Conservation (phyloP, 2,888 invertebrate species). For the Periphyllus acericola region DNA sequence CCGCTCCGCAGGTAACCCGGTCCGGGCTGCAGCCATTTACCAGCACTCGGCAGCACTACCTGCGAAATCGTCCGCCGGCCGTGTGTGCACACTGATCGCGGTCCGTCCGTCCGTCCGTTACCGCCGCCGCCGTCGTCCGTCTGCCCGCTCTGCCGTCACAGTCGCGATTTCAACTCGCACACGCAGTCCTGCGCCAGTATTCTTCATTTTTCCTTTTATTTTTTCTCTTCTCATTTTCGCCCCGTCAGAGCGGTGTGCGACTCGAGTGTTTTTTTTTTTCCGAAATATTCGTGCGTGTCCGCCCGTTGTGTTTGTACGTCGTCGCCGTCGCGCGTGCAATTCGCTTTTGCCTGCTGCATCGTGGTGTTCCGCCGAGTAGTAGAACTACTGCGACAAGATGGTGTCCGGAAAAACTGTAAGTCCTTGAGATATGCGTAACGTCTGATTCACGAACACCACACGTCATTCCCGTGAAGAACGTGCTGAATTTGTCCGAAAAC, state of each 20-base stretch:
- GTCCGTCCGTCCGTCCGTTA: too few species aligned
- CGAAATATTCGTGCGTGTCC: not conserved
- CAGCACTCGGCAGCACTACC: not conserved
- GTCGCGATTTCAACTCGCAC: not conserved
- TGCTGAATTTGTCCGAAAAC: not conserved
- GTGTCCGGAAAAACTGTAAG: slow-evolving; percentile 61
- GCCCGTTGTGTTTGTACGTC: not conserved
- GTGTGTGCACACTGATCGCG: slow-evolving; percentile 11
- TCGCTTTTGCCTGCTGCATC: not conserved
- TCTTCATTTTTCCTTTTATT: not conserved
- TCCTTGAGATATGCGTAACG: slow-evolving; percentile 18
- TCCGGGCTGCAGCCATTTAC: not conserved
- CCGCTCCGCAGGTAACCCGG: slow-evolving; percentile 16
- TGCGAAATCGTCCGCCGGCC: not conserved
- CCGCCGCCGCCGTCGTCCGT: not conserved
- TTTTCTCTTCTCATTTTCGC: not conserved
- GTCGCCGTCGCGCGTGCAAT: not conserved
- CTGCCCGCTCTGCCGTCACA: not conserved
- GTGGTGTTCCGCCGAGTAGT: not conserved
- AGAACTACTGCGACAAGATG: slow-evolving; percentile 35
- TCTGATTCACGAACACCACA: not conserved
- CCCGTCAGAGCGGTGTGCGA: not conserved
- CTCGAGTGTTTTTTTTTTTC: not conserved
- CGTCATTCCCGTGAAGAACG: not conserved
- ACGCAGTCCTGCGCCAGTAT: not conserved